Evolutionary conservation across 2,797 vertebrate genomes (phyloP), one percentile per base, ranked within the genome.

Genomic region (Limosa lapponica): DNA sequence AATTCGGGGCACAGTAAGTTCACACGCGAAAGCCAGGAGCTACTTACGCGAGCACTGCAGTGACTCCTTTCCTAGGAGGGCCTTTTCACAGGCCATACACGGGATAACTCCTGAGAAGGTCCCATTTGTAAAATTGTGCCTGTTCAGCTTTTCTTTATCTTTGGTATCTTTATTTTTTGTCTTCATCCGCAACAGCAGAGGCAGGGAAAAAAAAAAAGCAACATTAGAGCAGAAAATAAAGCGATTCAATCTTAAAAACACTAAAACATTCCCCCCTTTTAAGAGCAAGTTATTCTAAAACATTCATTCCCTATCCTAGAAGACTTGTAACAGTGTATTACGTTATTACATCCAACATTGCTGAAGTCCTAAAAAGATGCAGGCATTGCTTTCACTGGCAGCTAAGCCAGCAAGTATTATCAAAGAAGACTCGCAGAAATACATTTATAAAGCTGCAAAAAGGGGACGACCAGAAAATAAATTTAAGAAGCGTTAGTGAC

Each of bases 41-140:
- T 95, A 99, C 99, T 98, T 97, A 99, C 99, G 74, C 82, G 98
- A 97, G 91, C 99, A 99, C 73, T 99, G 99, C 66, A 99, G 95
- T 10, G 99, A 98, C 66, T 99, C 99, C 93, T 99, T 99, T 66
- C 99, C 99, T 70, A 98, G 94, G 5, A 98, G 98, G 0, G 98
- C 97, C 91, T 99, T 99, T 89, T 99, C 99, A 87, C 99, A 99
- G 51, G 99, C 98, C 57, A 98, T 97, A 94, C 99, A 99, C 32
- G 98, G 96, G 2, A 98, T 98, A 83, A 98, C 96, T 48, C 99
- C 99, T 54, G 98, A 97, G 96, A 99, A 98, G 12, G 98, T 97
- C n/a, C 98, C 99, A 2, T 98, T 95, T 69, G 97, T 97, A 96
- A 99, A 99, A n/a, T 96, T 98, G 90, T 99, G 99, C 89, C 98